Evolutionary conservation across 2,888 invertebrate genomes (phyloP).

Genomic region (Herminia tarsipennalis): DNA sequence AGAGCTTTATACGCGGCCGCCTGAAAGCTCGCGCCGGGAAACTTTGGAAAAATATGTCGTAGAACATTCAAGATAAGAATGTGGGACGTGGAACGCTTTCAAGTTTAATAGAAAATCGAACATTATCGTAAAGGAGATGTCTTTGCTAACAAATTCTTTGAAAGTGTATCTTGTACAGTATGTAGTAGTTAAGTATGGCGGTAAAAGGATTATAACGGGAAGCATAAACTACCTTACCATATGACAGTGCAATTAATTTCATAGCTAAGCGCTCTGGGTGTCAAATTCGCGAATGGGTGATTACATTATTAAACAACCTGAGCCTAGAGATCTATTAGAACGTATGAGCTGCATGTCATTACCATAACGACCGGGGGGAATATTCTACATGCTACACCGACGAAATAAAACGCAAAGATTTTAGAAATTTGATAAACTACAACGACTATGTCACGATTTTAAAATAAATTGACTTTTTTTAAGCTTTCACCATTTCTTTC

Average conservation of each 20-base stretch:
- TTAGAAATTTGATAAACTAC: slow-evolving; percentile 9
- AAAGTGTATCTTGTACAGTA: slow-evolving; percentile 68
- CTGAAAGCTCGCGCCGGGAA: slow-evolving; percentile 85
- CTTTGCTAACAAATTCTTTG: slow-evolving; percentile 83
- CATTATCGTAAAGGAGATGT: slow-evolving; percentile 85
- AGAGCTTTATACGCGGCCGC: slow-evolving; percentile 84
- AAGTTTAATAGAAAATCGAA: slow-evolving; percentile 86
- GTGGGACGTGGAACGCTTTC: slow-evolving; percentile 84
- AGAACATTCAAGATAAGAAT: slow-evolving; percentile 85
- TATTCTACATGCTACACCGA: slow-evolving; percentile 16
- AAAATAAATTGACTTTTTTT: slow-evolving; percentile 22
- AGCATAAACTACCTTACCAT: slow-evolving; percentile 12
- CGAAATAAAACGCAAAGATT: slow-evolving; percentile 20
- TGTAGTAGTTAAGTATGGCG: slow-evolving; percentile 47
- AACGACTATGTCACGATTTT: slow-evolving; percentile 32
- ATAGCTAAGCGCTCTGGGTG: slow-evolving; percentile 1
- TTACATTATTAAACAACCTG: slow-evolving; percentile 19
- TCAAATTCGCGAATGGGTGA: slow-evolving; percentile 12
- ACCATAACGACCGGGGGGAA: slow-evolving; percentile 9
- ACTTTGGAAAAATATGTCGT: slow-evolving; percentile 86
- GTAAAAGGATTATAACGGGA: slow-evolving; percentile 42
- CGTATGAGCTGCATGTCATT: slow-evolving; percentile 4
- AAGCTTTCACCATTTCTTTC: slow-evolving; percentile 22
- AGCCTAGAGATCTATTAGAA: slow-evolving; percentile 4
- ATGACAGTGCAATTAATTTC: slow-evolving; percentile 23